Percentiles rank a stretch among this genome's conserved stretches.
Conservation (phyloP, 2,113 vertebrate genomes). For the Pavo muticus region DNA sequence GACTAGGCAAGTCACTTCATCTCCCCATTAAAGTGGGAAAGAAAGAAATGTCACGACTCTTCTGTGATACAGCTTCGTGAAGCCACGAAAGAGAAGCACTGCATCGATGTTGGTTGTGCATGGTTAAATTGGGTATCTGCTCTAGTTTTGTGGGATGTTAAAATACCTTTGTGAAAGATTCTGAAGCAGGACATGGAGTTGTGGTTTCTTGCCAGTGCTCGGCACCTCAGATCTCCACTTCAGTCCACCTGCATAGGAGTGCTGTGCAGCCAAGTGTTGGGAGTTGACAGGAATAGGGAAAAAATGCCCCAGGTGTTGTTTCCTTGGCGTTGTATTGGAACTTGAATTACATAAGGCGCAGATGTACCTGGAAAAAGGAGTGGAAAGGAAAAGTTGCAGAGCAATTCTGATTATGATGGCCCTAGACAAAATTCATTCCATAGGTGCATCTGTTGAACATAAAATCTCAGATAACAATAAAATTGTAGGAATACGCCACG, state of each 20-base stretch:
- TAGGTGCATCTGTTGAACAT: background rate
- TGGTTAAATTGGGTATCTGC: background rate
- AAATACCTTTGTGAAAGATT: background rate
- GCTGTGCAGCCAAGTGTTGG: background rate
- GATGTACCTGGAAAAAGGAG: background rate
- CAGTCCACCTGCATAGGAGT: background rate
- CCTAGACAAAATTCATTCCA: background rate
- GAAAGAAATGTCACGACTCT: background rate
- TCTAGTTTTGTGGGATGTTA: background rate
- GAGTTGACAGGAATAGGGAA: background rate
- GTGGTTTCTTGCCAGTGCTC: background rate
- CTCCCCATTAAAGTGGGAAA: background rate
- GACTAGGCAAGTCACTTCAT: background rate
- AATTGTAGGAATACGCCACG: accelerated
- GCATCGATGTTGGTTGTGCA: background rate
- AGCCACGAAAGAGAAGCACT: accelerated
- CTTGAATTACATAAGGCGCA: background rate
- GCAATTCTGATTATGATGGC: background rate
- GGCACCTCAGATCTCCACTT: background rate
- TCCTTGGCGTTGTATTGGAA: accelerated
- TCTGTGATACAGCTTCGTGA: background rate
- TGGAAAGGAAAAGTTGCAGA: background rate
- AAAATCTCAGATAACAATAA: background rate
- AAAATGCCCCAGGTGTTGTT: background rate
- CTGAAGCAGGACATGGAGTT: background rate